These are phyloP conservation scores for Aphodius sticticus DNA, from an alignment of 2,888 invertebrate species.

Conservation along the genomic window DNA sequence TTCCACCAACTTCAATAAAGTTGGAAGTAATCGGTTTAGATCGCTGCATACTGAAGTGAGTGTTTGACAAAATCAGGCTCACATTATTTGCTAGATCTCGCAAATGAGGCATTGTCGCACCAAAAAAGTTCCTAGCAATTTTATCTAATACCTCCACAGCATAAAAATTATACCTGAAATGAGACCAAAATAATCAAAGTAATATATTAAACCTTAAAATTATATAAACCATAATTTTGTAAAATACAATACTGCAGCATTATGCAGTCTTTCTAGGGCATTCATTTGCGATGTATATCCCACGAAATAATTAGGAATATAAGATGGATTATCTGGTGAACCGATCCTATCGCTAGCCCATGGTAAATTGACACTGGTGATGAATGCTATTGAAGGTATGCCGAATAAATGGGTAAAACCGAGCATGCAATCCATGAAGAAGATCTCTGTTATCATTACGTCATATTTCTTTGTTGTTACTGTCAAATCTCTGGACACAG, in stretches of 20 bases:
- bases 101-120: conserved; percentile 60
- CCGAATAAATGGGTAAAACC: conserved; percentile 65
- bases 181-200: neutral
- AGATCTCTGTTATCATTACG: conserved; percentile 66
- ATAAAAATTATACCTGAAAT: conserved; percentile 30
- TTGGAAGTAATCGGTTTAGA: conserved; percentile 65
- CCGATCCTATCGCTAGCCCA: conserved; percentile 65
- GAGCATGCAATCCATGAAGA: conserved; percentile 67
- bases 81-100: conserved; percentile 62
- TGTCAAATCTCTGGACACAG: conserved; percentile 44
- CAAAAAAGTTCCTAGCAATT: conserved; percentile 64
- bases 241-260: conserved; percentile 47
- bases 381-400: conserved; percentile 65
- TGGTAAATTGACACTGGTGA: conserved; percentile 65
- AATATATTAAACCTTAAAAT: no score
- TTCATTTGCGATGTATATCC: conserved; percentile 62
- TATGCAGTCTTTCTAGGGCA: conserved; percentile 63
- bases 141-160: conserved; percentile 49
- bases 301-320: conserved; percentile 64
- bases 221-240: conserved; percentile 23
- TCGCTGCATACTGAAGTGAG: conserved; percentile 66
- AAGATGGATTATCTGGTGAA: conserved; percentile 66
- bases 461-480: conserved; percentile 64
- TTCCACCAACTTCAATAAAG: conserved; percentile 66
- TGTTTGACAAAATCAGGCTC: conserved; percentile 65